Percentiles rank a stretch among this genome's conserved stretches.
Evolutionary conservation across 2,888 invertebrate genomes (phyloP).

Genomic region (Apodemia zela): DNA sequence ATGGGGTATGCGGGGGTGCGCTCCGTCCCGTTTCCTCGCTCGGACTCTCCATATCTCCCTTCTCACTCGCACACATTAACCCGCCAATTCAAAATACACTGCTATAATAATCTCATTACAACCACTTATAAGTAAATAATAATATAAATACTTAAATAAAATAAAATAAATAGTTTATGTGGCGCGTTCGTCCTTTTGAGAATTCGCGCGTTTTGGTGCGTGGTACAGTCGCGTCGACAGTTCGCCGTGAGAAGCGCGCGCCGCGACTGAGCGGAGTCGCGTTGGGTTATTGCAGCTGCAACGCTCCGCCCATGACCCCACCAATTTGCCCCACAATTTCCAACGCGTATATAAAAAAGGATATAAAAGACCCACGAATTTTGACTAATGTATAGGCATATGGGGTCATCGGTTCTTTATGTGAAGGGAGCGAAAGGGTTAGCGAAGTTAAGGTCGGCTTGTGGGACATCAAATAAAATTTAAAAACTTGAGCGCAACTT

Average conservation of each 20-base stretch:
- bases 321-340: constrained; percentile 64
- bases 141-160: constrained; percentile 25
- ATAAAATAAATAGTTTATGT: constrained; percentile 21
- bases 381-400: constrained; percentile 45
- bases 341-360: constrained; percentile 67
- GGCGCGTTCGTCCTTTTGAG: constrained; percentile 26
- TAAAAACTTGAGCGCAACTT: too few relatives aligned
- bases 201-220: constrained; percentile 42
- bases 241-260: constrained; percentile 57
- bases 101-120: constrained; percentile 43
- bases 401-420: constrained; percentile 38
- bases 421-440: constrained; percentile 48
- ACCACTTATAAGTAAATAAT: constrained; percentile 28
- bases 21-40: constrained; percentile 73
- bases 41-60: constrained; percentile 71
- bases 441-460: constrained; percentile 39
- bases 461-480: constrained; percentile 2
- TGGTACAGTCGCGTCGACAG: constrained; percentile 51
- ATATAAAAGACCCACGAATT: constrained; percentile 43
- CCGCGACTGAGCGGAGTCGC: constrained; percentile 59
- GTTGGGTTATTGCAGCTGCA: constrained; percentile 66
- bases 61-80: constrained; percentile 75
- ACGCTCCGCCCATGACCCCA: constrained; percentile 70
- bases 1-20: constrained; percentile 65
- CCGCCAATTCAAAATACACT: constrained; percentile 64